phyloP scores from a whole-genome alignment of 2,113 vertebrate species.

The Conger conger region DNA sequence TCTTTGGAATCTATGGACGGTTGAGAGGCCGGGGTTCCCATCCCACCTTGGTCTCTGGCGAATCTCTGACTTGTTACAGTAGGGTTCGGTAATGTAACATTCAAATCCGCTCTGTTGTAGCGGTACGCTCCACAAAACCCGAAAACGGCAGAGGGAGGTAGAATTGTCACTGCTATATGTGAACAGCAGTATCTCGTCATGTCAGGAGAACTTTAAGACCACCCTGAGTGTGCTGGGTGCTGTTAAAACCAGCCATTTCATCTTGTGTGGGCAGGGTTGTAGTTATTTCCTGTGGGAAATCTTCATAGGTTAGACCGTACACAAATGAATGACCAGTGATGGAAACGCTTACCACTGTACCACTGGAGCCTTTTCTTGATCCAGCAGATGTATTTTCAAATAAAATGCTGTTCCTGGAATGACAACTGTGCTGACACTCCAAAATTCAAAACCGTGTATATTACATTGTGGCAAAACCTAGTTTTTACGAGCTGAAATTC shows the following conservation, averaged over 20 bases:
- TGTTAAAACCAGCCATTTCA: no score
- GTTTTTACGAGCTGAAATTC: background rate
- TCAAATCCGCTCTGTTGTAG: no score
- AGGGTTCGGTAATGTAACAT: no score
- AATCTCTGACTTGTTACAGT: no score
- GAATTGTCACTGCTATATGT: no score
- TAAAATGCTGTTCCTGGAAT: background rate
- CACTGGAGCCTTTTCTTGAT: background rate
- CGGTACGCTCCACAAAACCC: no score
- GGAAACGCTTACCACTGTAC: background rate
- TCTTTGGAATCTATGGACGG: no score
- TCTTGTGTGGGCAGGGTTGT: background rate
- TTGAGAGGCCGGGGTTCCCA: no score
- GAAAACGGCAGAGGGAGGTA: no score
- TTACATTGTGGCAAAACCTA: background rate
- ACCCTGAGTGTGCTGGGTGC: no score
- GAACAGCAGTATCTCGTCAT: background rate
- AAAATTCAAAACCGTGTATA: background rate
- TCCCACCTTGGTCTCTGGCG: no score
- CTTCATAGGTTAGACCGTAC: background rate
- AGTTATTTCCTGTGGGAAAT: conserved; percentile 4
- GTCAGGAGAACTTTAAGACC: no score
- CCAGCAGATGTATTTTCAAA: background rate
- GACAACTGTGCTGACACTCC: background rate
- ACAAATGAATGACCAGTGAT: background rate